phyloP scores from a whole-genome alignment of 35 echinoderm and acorn worm species.

The Ptychodera flava region DNA sequence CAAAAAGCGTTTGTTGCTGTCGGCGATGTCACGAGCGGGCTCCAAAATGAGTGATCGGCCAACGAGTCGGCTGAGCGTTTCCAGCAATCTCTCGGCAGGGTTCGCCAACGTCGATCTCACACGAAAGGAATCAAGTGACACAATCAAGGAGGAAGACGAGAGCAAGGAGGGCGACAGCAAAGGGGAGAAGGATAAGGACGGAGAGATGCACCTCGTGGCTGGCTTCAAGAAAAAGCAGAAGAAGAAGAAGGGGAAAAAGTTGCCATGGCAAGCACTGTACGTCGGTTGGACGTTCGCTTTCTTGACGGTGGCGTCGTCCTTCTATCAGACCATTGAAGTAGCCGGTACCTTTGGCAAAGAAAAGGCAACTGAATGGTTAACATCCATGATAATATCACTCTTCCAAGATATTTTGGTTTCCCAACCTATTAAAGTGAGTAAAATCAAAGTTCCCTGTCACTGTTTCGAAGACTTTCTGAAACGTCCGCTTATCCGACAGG shows the following conservation, averaged over 20 bases:
- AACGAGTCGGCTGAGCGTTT: background rate
- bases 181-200: background rate
- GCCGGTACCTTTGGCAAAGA: constrained; percentile 74
- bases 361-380: constrained; percentile 83
- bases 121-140: constrained; percentile 13
- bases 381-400: constrained; percentile 63
- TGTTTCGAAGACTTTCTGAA: too few relatives aligned
- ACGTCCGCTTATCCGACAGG: too few relatives aligned
- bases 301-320: constrained; percentile 53
- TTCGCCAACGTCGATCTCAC: constrained; percentile 11
- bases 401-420: constrained; percentile 83
- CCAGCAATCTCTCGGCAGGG: constrained; percentile 15
- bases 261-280: constrained; percentile 66
- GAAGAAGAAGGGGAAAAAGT: constrained; percentile 67
- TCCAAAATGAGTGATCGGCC: background rate
- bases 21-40: background rate
- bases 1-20: constrained; percentile 40
- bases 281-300: constrained; percentile 67
- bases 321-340: constrained; percentile 82
- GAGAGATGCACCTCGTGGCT: constrained; percentile 47
- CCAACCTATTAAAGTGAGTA: constrained; percentile 79
- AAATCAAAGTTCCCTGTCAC: too few relatives aligned
- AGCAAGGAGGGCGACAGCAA: constrained; percentile 7
- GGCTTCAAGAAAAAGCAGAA: constrained; percentile 82
- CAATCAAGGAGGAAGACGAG: constrained; percentile 8